phyloP scores from a whole-genome alignment of 1,140 invertebrate genomes.

The Ditylenchus dipsaci region DNA sequence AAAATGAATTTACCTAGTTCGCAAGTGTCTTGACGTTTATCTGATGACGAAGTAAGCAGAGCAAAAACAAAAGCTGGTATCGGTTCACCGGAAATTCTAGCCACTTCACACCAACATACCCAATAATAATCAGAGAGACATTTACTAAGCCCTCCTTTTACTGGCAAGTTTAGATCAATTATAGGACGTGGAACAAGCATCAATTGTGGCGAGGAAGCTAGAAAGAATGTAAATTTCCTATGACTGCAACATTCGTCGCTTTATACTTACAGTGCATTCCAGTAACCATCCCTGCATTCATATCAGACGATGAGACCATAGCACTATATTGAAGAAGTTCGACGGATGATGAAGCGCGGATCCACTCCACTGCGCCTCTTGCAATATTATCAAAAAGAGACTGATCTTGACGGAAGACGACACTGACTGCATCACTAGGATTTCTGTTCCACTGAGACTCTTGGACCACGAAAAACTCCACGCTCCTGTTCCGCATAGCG shows the following conservation, averaged over 20 bases:
- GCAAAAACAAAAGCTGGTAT: not conserved
- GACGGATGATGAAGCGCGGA: not conserved
- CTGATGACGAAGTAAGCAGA: not conserved
- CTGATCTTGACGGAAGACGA: not conserved
- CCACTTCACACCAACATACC: not conserved
- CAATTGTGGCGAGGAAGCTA: no score
- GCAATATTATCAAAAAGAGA: no score
- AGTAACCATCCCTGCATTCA: no score
- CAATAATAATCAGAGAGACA: not conserved
- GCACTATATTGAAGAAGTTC: not conserved
- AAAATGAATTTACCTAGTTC: not conserved
- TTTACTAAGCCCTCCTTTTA: not conserved
- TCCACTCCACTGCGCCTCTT: not conserved
- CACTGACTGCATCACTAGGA: not conserved
- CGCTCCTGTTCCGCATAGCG: conserved; percentile 92
- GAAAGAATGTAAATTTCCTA: no score
- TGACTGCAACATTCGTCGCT: no score
- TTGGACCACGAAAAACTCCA: conserved; percentile 73
- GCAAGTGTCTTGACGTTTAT: not conserved
- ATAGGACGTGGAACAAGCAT: no score
- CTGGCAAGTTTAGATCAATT: no score
- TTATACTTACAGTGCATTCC: no score
- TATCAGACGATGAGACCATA: no score
- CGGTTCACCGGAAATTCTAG: not conserved
- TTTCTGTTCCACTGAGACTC: conserved; percentile 12